These are phyloP conservation scores for Leptarthrus brevirostris DNA, from an alignment of 2,888 invertebrate genomes.

Conservation along the genomic window DNA sequence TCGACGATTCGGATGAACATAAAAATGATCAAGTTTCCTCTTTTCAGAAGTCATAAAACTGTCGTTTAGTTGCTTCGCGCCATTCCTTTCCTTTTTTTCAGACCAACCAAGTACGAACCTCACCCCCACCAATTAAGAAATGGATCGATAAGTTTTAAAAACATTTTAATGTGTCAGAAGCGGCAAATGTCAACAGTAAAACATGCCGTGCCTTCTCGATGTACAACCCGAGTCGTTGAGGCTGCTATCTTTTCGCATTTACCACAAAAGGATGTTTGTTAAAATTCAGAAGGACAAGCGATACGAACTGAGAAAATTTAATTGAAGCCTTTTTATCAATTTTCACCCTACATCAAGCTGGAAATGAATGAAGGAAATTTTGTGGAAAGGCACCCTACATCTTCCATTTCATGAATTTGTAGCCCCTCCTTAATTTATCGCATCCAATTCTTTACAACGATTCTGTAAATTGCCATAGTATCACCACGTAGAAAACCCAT, in stretches of 20 bases:
- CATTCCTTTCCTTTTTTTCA: not conserved
- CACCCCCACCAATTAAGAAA: conserved; percentile 12
- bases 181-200: not conserved
- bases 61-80: conserved; percentile 15
- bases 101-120: too few species aligned
- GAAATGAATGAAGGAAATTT: too few species aligned
- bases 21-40: conserved; percentile 18
- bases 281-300: not conserved
- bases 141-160: conserved; percentile 35
- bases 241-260: not conserved
- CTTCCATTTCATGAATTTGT: not conserved
- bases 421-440: conserved; percentile 1
- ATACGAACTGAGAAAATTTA: not conserved
- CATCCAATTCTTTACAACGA: not conserved
- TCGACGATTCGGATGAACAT: not conserved
- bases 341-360: not conserved
- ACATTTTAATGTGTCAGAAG: conserved; percentile 37
- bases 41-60: conserved; percentile 28
- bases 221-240: not conserved
- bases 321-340: conserved; percentile 12
- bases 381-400: not conserved
- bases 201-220: not conserved
- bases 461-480: too few species aligned
- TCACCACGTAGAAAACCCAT: too few species aligned
- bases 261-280: not conserved